phyloP scores from a whole-genome alignment of 2,888 invertebrate species.

The Ophraella communa region DNA sequence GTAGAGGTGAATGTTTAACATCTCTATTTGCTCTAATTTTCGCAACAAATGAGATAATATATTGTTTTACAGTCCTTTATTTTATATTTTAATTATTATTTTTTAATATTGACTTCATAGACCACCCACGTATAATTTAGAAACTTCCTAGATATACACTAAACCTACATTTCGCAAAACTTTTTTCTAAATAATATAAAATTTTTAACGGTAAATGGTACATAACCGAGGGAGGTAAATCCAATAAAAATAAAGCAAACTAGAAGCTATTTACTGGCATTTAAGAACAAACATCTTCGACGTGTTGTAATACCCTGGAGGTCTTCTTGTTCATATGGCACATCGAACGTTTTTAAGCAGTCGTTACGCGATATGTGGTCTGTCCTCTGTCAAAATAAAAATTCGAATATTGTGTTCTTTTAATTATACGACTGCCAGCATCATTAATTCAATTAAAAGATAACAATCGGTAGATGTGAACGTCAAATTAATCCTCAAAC shows the following conservation, averaged over 20 bases:
- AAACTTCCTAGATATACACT: too few relatives aligned
- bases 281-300: not conserved
- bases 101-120: too few relatives aligned
- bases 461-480: constrained; percentile 33
- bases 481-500: constrained; percentile 25
- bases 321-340: constrained; percentile 25
- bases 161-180: too few relatives aligned
- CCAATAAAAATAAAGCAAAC: not conserved
- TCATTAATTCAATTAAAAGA: constrained; percentile 38
- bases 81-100: too few relatives aligned
- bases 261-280: constrained; percentile 2
- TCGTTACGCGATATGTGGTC: constrained; percentile 36
- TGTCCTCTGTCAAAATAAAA: constrained; percentile 28
- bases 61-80: too few relatives aligned
- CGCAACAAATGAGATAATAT: too few relatives aligned
- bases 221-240: too few relatives aligned
- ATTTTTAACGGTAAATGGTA: too few relatives aligned
- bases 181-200: too few relatives aligned
- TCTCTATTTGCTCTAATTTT: too few relatives aligned
- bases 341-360: constrained; percentile 24
- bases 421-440: constrained; percentile 29
- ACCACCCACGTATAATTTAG: too few relatives aligned
- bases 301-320: constrained; percentile 7
- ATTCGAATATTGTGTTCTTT: constrained; percentile 30
- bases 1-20: too few relatives aligned